These are phyloP conservation scores for Elachura formosa DNA, from an alignment of 2,113 vertebrate genomes.

Conservation along the genomic window DNA sequence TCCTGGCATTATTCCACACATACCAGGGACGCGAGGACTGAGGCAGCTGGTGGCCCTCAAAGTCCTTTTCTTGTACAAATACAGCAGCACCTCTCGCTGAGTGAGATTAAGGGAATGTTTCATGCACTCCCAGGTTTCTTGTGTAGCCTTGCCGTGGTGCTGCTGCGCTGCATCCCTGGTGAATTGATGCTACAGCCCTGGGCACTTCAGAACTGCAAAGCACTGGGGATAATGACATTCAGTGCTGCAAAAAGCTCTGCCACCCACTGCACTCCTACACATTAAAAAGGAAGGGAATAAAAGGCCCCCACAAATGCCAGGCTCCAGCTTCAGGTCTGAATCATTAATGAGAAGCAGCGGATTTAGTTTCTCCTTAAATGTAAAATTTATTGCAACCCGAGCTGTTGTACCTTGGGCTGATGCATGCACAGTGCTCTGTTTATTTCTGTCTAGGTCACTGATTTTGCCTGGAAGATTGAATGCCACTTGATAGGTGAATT, in stretches of 20 bases:
- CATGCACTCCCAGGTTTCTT: not conserved
- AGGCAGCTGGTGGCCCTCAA: not conserved
- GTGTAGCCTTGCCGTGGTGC: not conserved
- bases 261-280: not conserved
- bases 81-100: accelerated
- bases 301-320: not conserved
- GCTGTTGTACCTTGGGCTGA: not conserved
- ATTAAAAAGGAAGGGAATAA: not conserved
- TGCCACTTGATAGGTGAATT: not conserved
- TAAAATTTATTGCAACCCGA: not conserved
- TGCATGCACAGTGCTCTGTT: not conserved
- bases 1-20: accelerated
- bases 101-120: not conserved
- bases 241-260: not conserved
- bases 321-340: not conserved
- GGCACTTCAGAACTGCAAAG: not conserved
- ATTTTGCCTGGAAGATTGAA: not conserved
- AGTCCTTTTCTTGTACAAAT: not conserved
- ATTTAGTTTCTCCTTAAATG: not conserved
- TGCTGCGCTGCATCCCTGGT: not conserved
- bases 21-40: too few species aligned
- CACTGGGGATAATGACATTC: not conserved
- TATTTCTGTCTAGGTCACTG: not conserved
- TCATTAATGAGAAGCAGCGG: not conserved
- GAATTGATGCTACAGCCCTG: not conserved